Percentiles rank a stretch among this genome's conserved stretches.
These are phyloP conservation scores for Bombyx huttoni DNA, from an alignment of 2,888 invertebrate genomes.

Conservation along the genomic window DNA sequence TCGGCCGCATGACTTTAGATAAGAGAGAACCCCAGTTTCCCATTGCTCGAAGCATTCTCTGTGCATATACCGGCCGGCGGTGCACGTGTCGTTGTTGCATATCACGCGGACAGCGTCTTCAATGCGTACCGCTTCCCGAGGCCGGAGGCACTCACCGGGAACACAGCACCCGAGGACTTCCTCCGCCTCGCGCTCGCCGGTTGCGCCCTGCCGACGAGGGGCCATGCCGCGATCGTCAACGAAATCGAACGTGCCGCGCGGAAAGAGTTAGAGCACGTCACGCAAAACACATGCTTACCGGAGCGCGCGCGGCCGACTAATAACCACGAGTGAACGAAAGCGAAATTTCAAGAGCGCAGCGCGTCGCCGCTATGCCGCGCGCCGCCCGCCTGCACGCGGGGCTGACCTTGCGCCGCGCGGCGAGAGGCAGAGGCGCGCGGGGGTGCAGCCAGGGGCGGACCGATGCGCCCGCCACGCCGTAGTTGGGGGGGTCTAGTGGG, in stretches of 20 bases:
- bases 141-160: slow-evolving; percentile 86
- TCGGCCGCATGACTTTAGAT: slow-evolving; percentile 90
- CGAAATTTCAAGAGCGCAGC: slow-evolving; percentile 79
- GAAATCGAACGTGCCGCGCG: slow-evolving; percentile 56
- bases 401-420: slow-evolving; percentile 50
- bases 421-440: slow-evolving; percentile 28
- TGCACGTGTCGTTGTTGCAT: slow-evolving; percentile 95
- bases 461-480: slow-evolving; percentile 22
- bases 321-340: slow-evolving; percentile 76
- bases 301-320: slow-evolving; percentile 74
- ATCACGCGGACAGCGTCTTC: slow-evolving; percentile 89
- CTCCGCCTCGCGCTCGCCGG: slow-evolving; percentile 61
- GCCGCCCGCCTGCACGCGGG: slow-evolving; percentile 49
- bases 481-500: slow-evolving; percentile 36
- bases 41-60: slow-evolving; percentile 95
- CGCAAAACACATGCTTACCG: slow-evolving; percentile 72
- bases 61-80: slow-evolving; percentile 94
- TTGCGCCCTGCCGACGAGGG: slow-evolving; percentile 65
- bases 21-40: slow-evolving; percentile 91
- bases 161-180: slow-evolving; percentile 82
- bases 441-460: slow-evolving; percentile 48
- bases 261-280: slow-evolving; percentile 56
- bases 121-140: slow-evolving; percentile 74
- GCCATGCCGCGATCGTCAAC: slow-evolving; percentile 59
- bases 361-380: slow-evolving; percentile 48